These are phyloP conservation scores for Caenorhabditis tropicalis DNA, from an alignment of 1,140 invertebrate species.

Conservation along the genomic window DNA sequence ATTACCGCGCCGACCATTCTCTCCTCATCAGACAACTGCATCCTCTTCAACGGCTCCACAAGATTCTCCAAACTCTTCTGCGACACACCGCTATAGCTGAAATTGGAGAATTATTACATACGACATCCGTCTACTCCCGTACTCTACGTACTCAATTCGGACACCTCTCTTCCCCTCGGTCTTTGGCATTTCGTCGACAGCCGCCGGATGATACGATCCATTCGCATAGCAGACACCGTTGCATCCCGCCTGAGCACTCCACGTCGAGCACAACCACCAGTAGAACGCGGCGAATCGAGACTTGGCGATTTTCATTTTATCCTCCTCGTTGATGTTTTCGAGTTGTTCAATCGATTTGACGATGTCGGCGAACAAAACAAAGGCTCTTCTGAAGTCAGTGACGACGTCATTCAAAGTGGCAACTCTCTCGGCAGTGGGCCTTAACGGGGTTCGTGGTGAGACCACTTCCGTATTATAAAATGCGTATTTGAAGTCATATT, in stretches of 20 bases:
- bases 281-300: slow-evolving; percentile 40
- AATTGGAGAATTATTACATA: background rate
- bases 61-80: slow-evolving; percentile 27
- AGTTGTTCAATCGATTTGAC: slow-evolving; percentile 63
- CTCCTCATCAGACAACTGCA: slow-evolving; percentile 42
- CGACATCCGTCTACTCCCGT: background rate
- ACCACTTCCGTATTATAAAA: slow-evolving; percentile 4
- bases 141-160: slow-evolving; percentile 36
- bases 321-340: slow-evolving; percentile 46
- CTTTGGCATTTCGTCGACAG: slow-evolving; percentile 50
- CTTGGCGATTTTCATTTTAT: slow-evolving; percentile 46
- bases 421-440: slow-evolving; percentile 55
- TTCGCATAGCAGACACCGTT: slow-evolving; percentile 27
- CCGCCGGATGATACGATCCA: slow-evolving; percentile 44
- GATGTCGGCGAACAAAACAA: slow-evolving; percentile 63
- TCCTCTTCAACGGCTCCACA: slow-evolving; percentile 34
- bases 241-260: slow-evolving; percentile 10
- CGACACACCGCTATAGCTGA: slow-evolving; percentile 34
- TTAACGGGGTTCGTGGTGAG: slow-evolving; percentile 35
- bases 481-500: background rate
- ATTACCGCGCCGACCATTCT: slow-evolving; percentile 6
- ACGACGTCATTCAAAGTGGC: slow-evolving; percentile 56
- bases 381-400: slow-evolving; percentile 62
- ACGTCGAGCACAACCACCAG: slow-evolving; percentile 11
- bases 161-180: slow-evolving; percentile 29